phyloP scores from a whole-genome alignment of 2,113 vertebrate genomes.

The Ariopsis seemanni region DNA sequence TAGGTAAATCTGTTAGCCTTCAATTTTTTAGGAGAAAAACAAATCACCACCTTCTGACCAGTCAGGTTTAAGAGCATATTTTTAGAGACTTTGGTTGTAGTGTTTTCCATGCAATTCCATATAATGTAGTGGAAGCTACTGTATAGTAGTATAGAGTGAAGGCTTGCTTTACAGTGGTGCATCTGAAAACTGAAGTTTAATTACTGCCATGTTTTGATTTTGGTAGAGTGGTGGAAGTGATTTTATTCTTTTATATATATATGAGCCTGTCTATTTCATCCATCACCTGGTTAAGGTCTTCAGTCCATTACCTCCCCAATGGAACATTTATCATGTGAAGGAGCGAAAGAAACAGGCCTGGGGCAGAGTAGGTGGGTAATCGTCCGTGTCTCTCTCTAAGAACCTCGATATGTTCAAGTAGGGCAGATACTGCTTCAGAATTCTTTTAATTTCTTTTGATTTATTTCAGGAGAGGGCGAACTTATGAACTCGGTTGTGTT shows the following conservation, averaged over 20 bases:
- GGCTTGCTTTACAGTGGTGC: not conserved
- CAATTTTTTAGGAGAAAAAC: not conserved
- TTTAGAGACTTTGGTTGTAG: not conserved
- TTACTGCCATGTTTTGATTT: not conserved
- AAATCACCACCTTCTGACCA: too few species aligned
- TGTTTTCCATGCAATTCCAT: not conserved
- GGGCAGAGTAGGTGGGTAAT: slow-evolving; percentile 21
- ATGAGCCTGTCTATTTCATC: slow-evolving; percentile 3
- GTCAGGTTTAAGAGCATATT: not conserved
- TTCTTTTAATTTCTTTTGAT: slow-evolving; percentile 13
- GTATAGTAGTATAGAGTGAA: not conserved
- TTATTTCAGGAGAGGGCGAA: not conserved
- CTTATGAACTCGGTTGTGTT: slow-evolving; percentile 26
- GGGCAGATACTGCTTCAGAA: slow-evolving; percentile 39
- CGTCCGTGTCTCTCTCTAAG: slow-evolving; percentile 36
- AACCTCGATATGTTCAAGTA: slow-evolving; percentile 46
- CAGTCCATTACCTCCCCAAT: slow-evolving; percentile 28
- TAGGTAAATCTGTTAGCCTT: not conserved
- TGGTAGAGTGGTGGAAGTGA: not conserved
- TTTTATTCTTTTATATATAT: slow-evolving; percentile 1
- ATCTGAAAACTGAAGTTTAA: not conserved
- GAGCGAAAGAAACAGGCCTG: not conserved
- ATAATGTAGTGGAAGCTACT: not conserved
- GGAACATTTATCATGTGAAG: slow-evolving; percentile 17
- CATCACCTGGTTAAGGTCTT: slow-evolving; percentile 9